A percentile compares a stretch with the other conserved stretches of the same genome.
These are phyloP conservation scores for Aptenodytes forsteri DNA, from an alignment of 2,113 vertebrate genomes.

Conservation along the genomic window DNA sequence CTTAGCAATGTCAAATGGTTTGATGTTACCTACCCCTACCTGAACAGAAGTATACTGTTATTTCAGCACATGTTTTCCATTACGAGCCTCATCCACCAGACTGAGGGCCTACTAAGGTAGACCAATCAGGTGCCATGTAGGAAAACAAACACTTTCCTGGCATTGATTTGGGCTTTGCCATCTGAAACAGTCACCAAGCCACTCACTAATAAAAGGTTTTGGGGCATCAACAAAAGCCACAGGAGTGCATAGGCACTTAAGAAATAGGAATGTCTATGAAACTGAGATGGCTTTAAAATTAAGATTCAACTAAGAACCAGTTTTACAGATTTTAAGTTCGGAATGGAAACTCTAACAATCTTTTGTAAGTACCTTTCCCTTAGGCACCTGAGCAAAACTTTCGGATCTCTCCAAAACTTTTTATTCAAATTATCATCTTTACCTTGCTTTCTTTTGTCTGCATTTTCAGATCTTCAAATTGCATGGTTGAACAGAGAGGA, in stretches of 20 bases:
- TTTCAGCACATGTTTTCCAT: not conserved
- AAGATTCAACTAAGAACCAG: not conserved
- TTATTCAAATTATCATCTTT: not conserved
- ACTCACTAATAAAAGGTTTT: not conserved
- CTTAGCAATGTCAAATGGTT: not conserved
- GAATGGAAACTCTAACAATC: not conserved
- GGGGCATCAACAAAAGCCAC: not conserved
- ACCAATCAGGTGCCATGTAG: not conserved
- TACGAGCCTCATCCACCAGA: not conserved
- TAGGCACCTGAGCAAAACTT: not conserved
- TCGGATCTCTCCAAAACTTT: not conserved
- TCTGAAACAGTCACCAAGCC: not conserved
- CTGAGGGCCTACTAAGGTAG: not conserved
- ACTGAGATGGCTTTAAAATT: not conserved
- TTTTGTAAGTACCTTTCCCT: not conserved
- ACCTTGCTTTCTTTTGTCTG: not conserved
- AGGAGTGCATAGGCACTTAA: not conserved
- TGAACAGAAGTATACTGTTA: not conserved
- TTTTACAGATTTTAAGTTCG: not conserved
- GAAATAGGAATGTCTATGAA: not conserved
- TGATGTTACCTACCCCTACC: not conserved
- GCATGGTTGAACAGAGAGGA: not conserved
- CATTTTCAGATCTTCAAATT: not conserved
- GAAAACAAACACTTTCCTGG: not conserved
- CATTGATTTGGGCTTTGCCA: not conserved